Base-by-base conservation (phyloP, 1,140 invertebrate genomes). In the Mesaphorura yosii region DNA sequence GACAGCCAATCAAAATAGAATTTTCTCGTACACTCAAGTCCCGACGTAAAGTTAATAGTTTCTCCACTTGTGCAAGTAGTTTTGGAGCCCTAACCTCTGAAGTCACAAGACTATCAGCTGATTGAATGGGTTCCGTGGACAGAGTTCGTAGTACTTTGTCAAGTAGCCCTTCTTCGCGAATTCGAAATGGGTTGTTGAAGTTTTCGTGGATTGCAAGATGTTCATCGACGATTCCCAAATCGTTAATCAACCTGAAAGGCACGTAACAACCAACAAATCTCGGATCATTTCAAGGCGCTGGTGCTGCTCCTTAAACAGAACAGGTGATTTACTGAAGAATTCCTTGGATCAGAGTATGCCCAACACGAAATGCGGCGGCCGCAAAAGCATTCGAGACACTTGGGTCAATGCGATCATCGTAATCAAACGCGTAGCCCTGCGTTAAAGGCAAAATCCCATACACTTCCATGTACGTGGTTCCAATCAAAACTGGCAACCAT, bases 401-500 rank as follows among this genome's bases (percentile, higher is more conserved):
- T 6, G 78, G 37, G 20, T 58, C 46, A 34, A 56, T 55, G 7
- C 19, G 49, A 2, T 39, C 22, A 26, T 53, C 42, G 39, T 61
- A 61, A 38, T 48, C 52, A n/a, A 46, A 20, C 37, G 31, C 50
- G 22, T 55, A 55, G 4, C 50, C 53, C 25, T 52, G 14, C 0
- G 48, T 15, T 22, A 55, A 39, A 15, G 59, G 52, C 17, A 52
- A 14, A 1, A 61, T 55, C 29, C 53, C 53, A 46, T 57, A 54
- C 5, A 27, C 40, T 49, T 53, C 40, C 52, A 55, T 61, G 23
- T 31, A 44, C 28, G 45, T 37, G 12, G 10, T 48, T 77, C 81
- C 81, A 39, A 86, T 72, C 48, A 91, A 78, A 47, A 86, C 80
- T 3, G 88, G 88, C 14, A 92, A 67, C 75, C 82, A 90, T 69